Evolutionary conservation across 1,140 invertebrate species (phyloP), one percentile per base, ranked within the genome.

Genomic region (Sarcophaga bullata): DNA sequence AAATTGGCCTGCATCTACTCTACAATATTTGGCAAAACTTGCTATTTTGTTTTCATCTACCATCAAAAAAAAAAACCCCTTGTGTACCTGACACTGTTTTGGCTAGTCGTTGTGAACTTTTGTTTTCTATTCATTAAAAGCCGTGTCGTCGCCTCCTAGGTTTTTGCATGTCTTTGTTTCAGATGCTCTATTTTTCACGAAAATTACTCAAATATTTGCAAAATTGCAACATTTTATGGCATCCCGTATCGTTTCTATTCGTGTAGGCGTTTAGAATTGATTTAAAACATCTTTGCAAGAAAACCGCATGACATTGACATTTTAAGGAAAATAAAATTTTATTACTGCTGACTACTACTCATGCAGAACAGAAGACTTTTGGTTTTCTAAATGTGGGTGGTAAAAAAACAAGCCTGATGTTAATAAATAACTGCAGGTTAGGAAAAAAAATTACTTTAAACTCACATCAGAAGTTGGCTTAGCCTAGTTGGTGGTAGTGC

Each of bases 181-280:
- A 5, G 2, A 19, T 68, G 62, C 62, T 68, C 62, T 68, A 68
- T 68, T 68, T 68, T 68, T 25, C 17, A 58, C 17, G 25, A 9
- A 68, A 68, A 68, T n/a, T 19, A 58, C 13, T 58, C 54, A 58
- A 13, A 58, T n/a, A 68, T 68, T 68, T 68, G 62, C 62, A 17
- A 68, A 62, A 15, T 62, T 62, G 54, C n/a, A 15, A 15, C 1
- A 62, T 62, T 62, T 62, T 62, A 1, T 37, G 25, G 25, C 4
- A 37, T 37, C 25, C 25, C 25, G 25, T 37, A 37, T 37, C 4
- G 25, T 37, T 37, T 37, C 25, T 37, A 52, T 52, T 52, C 6
- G n/a, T 68, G 62, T 68, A 68, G 62, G 62, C 62, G 62, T 68
- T 68, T 68, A 7, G 9, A n/a, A 25, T 68, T 19, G 19, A 68